Evolutionary conservation across 2,888 invertebrate genomes (phyloP), one percentile per base, ranked within the genome.

Genomic region (Ferdinandea cuprea): DNA sequence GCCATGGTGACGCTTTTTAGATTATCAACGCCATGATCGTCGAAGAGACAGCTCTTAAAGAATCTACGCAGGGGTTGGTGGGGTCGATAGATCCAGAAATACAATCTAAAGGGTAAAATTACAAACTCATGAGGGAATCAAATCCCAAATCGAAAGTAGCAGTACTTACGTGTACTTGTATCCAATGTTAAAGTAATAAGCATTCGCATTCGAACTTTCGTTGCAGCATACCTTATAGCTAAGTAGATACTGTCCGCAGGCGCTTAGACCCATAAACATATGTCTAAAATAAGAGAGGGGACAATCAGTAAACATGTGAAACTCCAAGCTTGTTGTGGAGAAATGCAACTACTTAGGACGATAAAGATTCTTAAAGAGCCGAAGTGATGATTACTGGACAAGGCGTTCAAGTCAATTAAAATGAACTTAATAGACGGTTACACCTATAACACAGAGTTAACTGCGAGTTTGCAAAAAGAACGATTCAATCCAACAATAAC

Each of bases 201-300:
- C 92, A 40, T 92, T 92, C 32, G 92, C 92, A 85, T 91, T 92
- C 79, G 91, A 87, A 85, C 91, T 92, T 85, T 92, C 92, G 83
- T 92, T 92, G 88, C 93, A 94, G 0, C 96, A 88, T 30, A 91
- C 89, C 71, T 90, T 97, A 91, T 97, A 98, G 85, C 98, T 98
- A 86, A 98, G 92, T 85, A 98, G 93, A 92, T 95, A 98, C 91
- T 97, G 96, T 11, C 98, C 98, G 90, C 98, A 98, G 87, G 96
- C 95, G n/a, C 97, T 97, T 89, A 98, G 95, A 6, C 98, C 98
- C 95, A 98, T 96, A 89, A 97, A 96, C 85, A 98, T 94, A 90
- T 98, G 97, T 86, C 97, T 97, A 87, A 17, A 91, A 91, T 59
- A 85, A 87, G 79, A 86, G 44, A 44, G 48, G 21, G 25, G 9